Percentiles rank a stretch among this genome's conserved stretches.
Evolutionary conservation across 2,888 invertebrate species (phyloP).

Genomic region (Malthinus flaveolus): DNA sequence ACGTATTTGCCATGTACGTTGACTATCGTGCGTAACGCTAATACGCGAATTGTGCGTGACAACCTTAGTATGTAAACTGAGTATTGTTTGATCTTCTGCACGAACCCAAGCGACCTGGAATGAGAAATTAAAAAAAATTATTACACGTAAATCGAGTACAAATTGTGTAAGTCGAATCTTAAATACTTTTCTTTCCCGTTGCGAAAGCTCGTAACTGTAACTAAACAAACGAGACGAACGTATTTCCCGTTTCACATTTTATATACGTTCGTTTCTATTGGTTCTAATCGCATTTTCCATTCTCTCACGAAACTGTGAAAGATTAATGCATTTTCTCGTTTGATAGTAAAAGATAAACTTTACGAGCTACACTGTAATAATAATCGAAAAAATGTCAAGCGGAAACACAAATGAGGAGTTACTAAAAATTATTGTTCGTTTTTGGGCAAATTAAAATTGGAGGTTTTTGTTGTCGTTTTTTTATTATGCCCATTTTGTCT

Average conservation of each 20-base stretch:
- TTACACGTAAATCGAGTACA: too few relatives aligned
- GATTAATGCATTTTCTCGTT: conserved; percentile 11
- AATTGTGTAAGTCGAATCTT: too few relatives aligned
- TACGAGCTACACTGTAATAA: conserved; percentile 12
- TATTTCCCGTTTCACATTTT: neutral
- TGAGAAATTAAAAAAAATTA: neutral
- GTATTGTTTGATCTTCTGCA: conserved; percentile 88
- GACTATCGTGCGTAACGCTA: conserved; percentile 79
- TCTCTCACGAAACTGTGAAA: conserved; percentile 11
- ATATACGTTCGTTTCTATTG: neutral
- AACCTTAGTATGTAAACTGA: conserved; percentile 81
- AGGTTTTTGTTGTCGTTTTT: too few relatives aligned
- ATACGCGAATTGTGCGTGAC: conserved; percentile 84
- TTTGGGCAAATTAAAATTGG: too few relatives aligned
- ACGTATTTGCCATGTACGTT: conserved; percentile 83
- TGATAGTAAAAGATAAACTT: conserved; percentile 16
- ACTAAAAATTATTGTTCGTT: too few relatives aligned
- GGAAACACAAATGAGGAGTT: too few relatives aligned
- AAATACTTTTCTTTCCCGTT: too few relatives aligned
- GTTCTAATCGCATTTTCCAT: conserved; percentile 13
- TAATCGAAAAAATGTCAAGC: conserved; percentile 1
- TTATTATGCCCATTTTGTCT: too few relatives aligned
- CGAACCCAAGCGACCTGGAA: conserved; percentile 86
- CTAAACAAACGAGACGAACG: too few relatives aligned
- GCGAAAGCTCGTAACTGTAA: too few relatives aligned